These are phyloP conservation scores for Cacoxenus indagator DNA, from an alignment of 2,888 invertebrate species.

Conservation along the genomic window DNA sequence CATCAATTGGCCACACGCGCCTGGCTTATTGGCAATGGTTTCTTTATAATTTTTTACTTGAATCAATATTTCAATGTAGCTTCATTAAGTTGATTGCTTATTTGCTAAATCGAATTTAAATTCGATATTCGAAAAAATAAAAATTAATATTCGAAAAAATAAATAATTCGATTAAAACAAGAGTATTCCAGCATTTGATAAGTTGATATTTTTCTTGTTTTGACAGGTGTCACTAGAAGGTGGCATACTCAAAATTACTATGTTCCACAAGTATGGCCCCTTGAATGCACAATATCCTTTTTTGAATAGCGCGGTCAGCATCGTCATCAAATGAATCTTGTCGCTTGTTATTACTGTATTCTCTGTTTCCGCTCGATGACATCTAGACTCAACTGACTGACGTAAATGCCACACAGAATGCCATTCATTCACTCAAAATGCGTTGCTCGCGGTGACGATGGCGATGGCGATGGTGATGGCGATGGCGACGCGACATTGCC, in stretches of 20 bases:
- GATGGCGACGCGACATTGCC: neutral
- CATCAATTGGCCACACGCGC: neutral
- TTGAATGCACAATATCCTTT: neutral
- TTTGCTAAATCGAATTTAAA: constrained; percentile 2
- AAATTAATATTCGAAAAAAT: neutral
- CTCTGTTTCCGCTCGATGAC: neutral
- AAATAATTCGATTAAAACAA: neutral
- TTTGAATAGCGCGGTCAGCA: neutral
- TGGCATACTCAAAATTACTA: neutral
- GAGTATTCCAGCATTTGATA: too few species aligned
- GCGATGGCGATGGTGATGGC: too few species aligned
- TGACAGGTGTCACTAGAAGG: neutral
- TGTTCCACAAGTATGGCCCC: neutral
- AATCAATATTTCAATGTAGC: neutral
- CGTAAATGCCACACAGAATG: neutral
- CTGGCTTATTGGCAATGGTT: constrained; percentile 11
- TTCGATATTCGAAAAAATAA: neutral
- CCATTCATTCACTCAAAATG: too few species aligned
- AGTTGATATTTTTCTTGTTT: too few species aligned
- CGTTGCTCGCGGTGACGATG: too few species aligned
- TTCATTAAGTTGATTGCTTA: neutral
- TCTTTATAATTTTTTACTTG: neutral
- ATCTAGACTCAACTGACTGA: neutral
- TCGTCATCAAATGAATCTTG: too few species aligned
- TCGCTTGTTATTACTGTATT: constrained; percentile 2